Evolutionary conservation across 2,797 vertebrate genomes (phyloP).

Genomic region (Myotis vivesi): DNA sequence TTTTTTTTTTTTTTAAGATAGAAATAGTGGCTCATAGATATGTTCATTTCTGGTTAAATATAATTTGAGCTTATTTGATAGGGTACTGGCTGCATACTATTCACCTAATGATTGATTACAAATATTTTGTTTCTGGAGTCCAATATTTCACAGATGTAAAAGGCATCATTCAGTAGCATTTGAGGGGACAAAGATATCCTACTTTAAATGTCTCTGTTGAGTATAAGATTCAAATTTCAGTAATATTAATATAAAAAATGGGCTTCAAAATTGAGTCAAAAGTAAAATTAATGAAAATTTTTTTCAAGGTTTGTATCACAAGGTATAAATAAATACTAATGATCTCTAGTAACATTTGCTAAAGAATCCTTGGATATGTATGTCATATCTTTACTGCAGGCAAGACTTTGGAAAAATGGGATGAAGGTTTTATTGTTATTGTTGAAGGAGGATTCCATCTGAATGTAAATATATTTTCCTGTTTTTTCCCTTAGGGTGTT

Average conservation of each 20-base stretch:
- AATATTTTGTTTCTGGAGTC: not conserved
- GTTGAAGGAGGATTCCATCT: not conserved
- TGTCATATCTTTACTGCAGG: not conserved
- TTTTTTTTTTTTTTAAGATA: not conserved
- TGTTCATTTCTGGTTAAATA: not conserved
- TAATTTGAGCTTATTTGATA: not conserved
- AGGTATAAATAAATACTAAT: not conserved
- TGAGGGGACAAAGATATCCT: not conserved
- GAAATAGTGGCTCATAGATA: not conserved
- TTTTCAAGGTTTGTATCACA: not conserved
- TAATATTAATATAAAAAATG: not conserved
- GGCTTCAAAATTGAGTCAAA: not conserved
- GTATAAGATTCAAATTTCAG: constrained; percentile 38
- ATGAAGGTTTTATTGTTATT: not conserved
- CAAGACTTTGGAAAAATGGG: not conserved
- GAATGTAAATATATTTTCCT: constrained; percentile 22
- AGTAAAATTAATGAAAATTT: not conserved
- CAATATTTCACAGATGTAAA: not conserved
- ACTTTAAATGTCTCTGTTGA: not conserved
- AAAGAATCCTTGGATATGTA: not conserved
- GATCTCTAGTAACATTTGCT: not conserved
- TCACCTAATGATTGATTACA: not conserved
- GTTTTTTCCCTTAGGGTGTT: constrained; percentile 88
- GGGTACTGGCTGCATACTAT: not conserved
- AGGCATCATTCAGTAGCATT: not conserved